Conservation (phyloP, 2,797 vertebrate species). For the Rachycentron canadum region DNA sequence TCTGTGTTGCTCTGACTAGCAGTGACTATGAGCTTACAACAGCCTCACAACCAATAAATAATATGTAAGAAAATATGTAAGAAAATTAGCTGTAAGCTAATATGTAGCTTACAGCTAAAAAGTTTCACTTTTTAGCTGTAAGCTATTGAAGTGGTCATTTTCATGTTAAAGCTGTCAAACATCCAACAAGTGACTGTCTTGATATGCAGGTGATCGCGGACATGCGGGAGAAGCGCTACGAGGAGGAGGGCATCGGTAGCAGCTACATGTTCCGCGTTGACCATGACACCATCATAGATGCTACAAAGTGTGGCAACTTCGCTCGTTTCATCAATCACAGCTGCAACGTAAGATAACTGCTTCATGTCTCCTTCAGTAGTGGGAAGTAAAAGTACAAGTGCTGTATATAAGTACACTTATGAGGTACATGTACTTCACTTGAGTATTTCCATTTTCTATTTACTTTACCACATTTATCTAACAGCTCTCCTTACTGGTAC, state of each 20-base stretch:
- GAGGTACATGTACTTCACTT: too few species aligned
- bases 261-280: conserved; percentile 99
- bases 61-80: neutral
- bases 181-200: neutral
- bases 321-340: conserved; percentile 99
- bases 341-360: conserved; percentile 92
- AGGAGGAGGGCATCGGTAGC: conserved; percentile 97
- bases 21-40: neutral
- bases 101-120: too few species aligned
- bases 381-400: too few species aligned
- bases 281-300: conserved; percentile 98
- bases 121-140: too few species aligned
- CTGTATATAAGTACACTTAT: too few species aligned
- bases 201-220: conserved; percentile 93
- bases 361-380: neutral
- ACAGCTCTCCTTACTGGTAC: too few species aligned
- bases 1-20: too few species aligned
- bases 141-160: neutral
- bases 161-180: neutral
- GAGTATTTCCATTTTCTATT: too few species aligned
- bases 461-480: too few species aligned
- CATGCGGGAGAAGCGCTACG: conserved; percentile 97
- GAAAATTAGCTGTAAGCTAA: too few species aligned
- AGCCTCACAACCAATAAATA: neutral
- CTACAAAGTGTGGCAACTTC: conserved; percentile 97